A percentile compares a stretch with the other conserved stretches of the same genome.
phyloP scores from a whole-genome alignment of 2,888 invertebrate species.

The Synanthedon vespiformis region DNA sequence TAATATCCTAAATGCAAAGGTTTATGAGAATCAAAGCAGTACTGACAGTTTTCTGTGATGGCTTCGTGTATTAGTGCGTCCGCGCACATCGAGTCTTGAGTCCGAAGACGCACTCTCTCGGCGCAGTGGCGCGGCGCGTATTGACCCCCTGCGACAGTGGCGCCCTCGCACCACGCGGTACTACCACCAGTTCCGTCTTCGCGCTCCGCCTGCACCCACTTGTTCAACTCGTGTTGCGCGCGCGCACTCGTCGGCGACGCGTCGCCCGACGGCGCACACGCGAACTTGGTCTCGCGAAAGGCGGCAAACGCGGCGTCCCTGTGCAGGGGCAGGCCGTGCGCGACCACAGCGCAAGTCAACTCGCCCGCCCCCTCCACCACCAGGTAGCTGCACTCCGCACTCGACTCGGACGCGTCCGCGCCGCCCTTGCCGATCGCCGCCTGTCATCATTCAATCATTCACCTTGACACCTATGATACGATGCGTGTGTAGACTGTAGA shows the following conservation, averaged over 20 bases:
- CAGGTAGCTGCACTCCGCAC: slow-evolving; percentile 30
- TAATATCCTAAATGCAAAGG: too few relatives aligned
- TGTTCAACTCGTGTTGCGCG: not conserved
- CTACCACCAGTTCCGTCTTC: not conserved
- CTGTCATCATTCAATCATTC: not conserved
- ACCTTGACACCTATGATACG: not conserved
- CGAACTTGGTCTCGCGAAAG: slow-evolving; percentile 24
- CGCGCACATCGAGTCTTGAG: not conserved
- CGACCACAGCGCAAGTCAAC: slow-evolving; percentile 44
- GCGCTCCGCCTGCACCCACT: not conserved
- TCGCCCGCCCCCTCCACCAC: slow-evolving; percentile 37
- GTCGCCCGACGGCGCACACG: not conserved
- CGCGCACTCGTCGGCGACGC: not conserved
- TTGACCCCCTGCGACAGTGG: not conserved
- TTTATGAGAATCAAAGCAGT: too few relatives aligned
- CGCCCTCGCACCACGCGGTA: slow-evolving; percentile 20
- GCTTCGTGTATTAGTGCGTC: not conserved
- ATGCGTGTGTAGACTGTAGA: not conserved
- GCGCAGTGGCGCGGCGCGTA: not conserved
- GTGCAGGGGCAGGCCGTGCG: slow-evolving; percentile 26
- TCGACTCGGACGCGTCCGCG: slow-evolving; percentile 7
- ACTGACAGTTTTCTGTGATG: not conserved
- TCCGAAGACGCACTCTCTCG: too few relatives aligned
- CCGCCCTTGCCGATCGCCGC: not conserved
- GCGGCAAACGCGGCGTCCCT: slow-evolving; percentile 25